Evolutionary conservation across 2,888 invertebrate genomes (phyloP).

Genomic region (Liodrosophila aerea): DNA sequence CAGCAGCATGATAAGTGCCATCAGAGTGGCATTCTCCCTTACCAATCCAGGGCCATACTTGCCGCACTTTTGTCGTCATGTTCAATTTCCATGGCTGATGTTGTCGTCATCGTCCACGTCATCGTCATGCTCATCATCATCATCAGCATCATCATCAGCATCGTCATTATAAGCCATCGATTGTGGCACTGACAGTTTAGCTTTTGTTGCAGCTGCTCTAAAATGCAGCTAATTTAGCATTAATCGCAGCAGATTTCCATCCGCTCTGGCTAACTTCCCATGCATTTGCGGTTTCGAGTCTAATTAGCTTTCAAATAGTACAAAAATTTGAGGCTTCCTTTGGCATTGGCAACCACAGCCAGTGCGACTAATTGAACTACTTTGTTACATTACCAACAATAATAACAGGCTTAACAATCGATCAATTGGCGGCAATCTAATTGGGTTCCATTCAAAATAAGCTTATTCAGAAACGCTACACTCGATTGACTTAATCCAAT

Average conservation of each 20-base stretch:
- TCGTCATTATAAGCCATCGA: constrained; percentile 6
- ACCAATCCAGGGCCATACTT: constrained; percentile 2
- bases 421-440: constrained; percentile 15
- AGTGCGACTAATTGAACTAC: not conserved
- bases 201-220: constrained; percentile 28
- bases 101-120: constrained; percentile 21
- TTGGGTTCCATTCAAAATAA: too few relatives aligned
- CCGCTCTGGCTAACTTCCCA: constrained; percentile 6
- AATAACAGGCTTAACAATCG: constrained; percentile 27
- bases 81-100: constrained; percentile 16
- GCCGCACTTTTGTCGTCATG: constrained; percentile 14
- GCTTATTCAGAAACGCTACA: too few relatives aligned
- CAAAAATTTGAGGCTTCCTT: constrained; percentile 6
- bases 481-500: too few relatives aligned
- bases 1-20: constrained; percentile 50
- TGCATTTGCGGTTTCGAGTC: constrained; percentile 27
- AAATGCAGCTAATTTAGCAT: constrained; percentile 53
- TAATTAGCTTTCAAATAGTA: constrained; percentile 56
- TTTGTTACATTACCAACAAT: not conserved
- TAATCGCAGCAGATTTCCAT: constrained; percentile 61
- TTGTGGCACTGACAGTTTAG: constrained; percentile 19
- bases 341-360: not conserved
- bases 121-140: constrained; percentile 17
- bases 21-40: too few relatives aligned
- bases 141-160: constrained; percentile 19